Percentiles rank a stretch among this genome's conserved stretches.
phyloP scores from a whole-genome alignment of 2,113 vertebrate species.

The Calyptomena viridis region DNA sequence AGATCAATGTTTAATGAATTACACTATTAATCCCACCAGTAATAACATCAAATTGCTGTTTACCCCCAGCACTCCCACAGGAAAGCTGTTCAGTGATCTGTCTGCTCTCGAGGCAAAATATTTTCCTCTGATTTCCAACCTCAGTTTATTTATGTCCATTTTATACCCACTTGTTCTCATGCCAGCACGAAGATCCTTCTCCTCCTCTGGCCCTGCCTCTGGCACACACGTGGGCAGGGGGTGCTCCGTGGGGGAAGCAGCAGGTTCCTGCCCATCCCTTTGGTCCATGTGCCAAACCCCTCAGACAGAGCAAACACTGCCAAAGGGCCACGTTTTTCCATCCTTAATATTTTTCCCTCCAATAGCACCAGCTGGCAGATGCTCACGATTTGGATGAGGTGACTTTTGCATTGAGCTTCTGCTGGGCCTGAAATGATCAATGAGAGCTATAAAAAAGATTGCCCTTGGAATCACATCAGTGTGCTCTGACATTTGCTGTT shows the following conservation, averaged over 20 bases:
- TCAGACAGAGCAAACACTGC: not conserved
- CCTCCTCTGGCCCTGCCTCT: not conserved
- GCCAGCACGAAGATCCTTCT: not conserved
- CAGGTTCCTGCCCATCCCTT: not conserved
- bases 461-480: not conserved
- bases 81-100: constrained; percentile 47
- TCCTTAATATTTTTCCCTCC: not conserved
- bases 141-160: not conserved
- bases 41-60: constrained; percentile 9
- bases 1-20: not conserved
- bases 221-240: accelerated
- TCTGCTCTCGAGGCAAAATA: constrained; percentile 1
- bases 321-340: not conserved
- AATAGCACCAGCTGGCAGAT: not conserved
- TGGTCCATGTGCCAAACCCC: not conserved
- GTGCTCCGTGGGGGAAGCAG: not conserved
- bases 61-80: constrained; percentile 37
- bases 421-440: not conserved
- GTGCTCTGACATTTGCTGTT: not conserved
- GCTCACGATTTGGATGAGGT: not conserved
- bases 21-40: not conserved
- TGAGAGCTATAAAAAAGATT: not conserved
- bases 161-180: not conserved
- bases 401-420: not conserved
- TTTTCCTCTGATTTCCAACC: not conserved